Conservation (phyloP, 2,888 invertebrate genomes). For the Oxystoma pomonae region DNA sequence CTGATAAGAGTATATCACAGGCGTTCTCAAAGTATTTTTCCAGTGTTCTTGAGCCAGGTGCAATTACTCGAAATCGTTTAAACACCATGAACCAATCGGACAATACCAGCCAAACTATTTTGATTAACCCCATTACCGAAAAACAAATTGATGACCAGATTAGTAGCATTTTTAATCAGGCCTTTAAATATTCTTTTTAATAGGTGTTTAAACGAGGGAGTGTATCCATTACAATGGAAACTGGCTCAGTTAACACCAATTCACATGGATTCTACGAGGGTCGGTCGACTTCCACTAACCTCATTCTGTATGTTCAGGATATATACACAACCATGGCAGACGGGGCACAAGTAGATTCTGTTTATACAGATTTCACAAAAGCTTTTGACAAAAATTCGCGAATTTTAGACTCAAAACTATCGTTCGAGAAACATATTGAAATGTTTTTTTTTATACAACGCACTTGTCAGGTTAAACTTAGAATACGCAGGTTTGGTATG, state of each 20-base stretch:
- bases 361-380: too few relatives aligned
- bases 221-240: neutral
- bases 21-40: constrained; percentile 1
- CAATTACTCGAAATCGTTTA: neutral
- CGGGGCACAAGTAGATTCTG: too few relatives aligned
- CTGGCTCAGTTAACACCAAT: too few relatives aligned
- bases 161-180: neutral
- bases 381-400: too few relatives aligned
- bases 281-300: neutral
- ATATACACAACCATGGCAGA: too few relatives aligned
- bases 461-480: too few relatives aligned
- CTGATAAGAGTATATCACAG: constrained; percentile 1
- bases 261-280: too few relatives aligned
- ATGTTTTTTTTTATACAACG: too few relatives aligned
- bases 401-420: too few relatives aligned
- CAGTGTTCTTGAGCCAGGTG: neutral
- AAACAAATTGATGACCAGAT: neutral
- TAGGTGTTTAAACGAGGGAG: neutral
- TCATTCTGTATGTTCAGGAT: constrained; percentile 1
- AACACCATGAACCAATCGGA: neutral
- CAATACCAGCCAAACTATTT: constrained; percentile 1
- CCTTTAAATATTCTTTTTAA: neutral
- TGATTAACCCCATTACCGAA: too few relatives aligned
- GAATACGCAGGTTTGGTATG: too few relatives aligned
- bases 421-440: too few relatives aligned